Percentiles rank a stretch among this genome's conserved stretches.
Evolutionary conservation across 2,113 vertebrate genomes (phyloP).

Genomic region (Parus major): DNA sequence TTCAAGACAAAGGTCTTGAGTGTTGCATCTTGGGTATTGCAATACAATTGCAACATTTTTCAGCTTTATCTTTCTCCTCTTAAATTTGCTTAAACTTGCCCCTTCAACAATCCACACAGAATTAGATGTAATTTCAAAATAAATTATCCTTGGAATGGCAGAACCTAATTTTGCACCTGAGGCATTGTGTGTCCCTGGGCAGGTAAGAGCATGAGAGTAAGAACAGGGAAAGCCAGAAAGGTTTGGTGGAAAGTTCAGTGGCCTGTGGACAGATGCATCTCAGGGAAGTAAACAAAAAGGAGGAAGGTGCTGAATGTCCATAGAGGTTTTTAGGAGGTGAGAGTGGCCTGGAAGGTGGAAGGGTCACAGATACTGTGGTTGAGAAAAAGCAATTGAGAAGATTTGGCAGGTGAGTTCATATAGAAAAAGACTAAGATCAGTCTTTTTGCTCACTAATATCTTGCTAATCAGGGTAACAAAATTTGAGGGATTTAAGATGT

Average conservation of each 20-base stretch:
- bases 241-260: background rate
- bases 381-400: background rate
- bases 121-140: background rate
- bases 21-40: background rate
- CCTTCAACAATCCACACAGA: background rate
- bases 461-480: background rate
- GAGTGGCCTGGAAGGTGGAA: background rate
- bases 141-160: background rate
- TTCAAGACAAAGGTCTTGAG: background rate
- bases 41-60: background rate
- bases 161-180: background rate
- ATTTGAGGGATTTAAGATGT: background rate
- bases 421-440: background rate
- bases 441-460: background rate
- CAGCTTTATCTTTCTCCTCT: background rate
- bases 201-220: background rate
- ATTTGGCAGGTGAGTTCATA: background rate
- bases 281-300: background rate
- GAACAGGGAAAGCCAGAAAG: background rate
- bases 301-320: background rate
- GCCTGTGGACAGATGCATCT: background rate
- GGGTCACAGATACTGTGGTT: background rate
- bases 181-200: background rate
- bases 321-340: background rate
- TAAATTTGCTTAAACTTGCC: background rate